Percentiles rank a stretch among this genome's conserved stretches.
These are phyloP conservation scores for Perizoma affinitatum DNA, from an alignment of 2,888 invertebrate genomes.

Conservation along the genomic window DNA sequence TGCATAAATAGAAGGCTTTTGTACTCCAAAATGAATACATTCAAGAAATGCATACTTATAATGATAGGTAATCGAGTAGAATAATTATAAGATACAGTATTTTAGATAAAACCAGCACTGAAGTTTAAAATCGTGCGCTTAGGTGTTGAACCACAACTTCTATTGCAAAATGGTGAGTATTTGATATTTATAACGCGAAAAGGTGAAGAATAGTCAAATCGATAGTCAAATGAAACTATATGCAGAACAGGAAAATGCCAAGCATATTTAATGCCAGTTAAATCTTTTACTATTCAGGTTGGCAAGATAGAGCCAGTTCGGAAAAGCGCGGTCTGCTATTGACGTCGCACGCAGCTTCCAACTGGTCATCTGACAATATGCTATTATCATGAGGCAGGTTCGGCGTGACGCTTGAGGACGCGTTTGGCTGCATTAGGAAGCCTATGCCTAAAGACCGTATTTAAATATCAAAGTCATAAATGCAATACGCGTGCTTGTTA, in stretches of 20 bases:
- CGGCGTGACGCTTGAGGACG: too few species aligned
- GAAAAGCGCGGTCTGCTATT: constrained; percentile 11
- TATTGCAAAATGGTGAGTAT: constrained; percentile 18
- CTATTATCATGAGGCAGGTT: not conserved
- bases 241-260: constrained; percentile 38
- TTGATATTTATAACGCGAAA: constrained; percentile 28
- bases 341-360: not conserved
- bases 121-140: constrained; percentile 18
- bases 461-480: constrained; percentile 79
- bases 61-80: too few species aligned
- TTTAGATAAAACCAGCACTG: not conserved
- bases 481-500: constrained; percentile 80
- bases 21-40: too few species aligned
- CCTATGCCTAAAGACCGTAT: constrained; percentile 46
- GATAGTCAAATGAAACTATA: constrained; percentile 29
- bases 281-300: constrained; percentile 40
- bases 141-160: constrained; percentile 12
- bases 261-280: constrained; percentile 35
- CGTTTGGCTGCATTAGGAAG: constrained; percentile 7
- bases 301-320: constrained; percentile 35
- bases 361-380: not conserved
- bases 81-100: too few species aligned
- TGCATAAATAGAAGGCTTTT: not conserved
- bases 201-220: constrained; percentile 30
- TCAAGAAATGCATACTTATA: too few species aligned